Percentiles rank a stretch among this genome's conserved stretches.
Conservation (phyloP, 2,888 invertebrate genomes). For the Sinodicranocentrus sp. region DNA sequence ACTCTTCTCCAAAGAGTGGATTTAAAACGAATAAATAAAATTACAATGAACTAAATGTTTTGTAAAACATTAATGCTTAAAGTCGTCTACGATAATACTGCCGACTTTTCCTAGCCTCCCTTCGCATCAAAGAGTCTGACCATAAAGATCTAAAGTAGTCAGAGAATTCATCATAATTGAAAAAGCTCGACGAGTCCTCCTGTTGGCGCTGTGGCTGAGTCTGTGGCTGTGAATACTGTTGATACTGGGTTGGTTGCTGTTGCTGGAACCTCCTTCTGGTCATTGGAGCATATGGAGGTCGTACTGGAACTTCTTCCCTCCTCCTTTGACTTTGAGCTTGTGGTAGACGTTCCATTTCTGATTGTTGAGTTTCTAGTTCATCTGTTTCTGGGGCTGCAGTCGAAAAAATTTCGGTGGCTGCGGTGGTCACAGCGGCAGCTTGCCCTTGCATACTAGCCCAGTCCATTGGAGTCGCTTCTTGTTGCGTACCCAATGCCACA, state of each 20-base stretch:
- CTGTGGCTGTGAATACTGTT: constrained; percentile 9
- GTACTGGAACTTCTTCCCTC: background rate
- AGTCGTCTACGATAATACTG: background rate
- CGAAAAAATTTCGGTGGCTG: background rate
- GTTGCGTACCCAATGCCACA: constrained; percentile 64
- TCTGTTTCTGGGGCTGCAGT: background rate
- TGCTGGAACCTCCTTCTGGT: constrained; percentile 32
- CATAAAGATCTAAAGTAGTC: constrained; percentile 45
- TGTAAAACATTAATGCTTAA: too few relatives aligned
- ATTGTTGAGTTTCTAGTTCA: constrained; percentile 10
- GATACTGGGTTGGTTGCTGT: constrained; percentile 18
- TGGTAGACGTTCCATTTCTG: background rate
- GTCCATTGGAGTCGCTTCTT: constrained; percentile 42
- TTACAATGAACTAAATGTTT: too few relatives aligned
- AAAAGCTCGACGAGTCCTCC: constrained; percentile 9
- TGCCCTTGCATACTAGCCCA: constrained; percentile 34
- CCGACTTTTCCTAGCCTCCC: constrained; percentile 13
- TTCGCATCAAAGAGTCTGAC: constrained; percentile 44
- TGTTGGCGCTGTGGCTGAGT: background rate
- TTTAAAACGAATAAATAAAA: too few relatives aligned
- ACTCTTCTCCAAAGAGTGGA: too few relatives aligned
- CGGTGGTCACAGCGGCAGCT: constrained; percentile 30
- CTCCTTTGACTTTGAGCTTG: background rate
- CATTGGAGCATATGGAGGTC: background rate
- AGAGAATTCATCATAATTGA: constrained; percentile 37